phyloP scores from a whole-genome alignment of 2,797 vertebrate genomes.

The Decapterus maruadsi region DNA sequence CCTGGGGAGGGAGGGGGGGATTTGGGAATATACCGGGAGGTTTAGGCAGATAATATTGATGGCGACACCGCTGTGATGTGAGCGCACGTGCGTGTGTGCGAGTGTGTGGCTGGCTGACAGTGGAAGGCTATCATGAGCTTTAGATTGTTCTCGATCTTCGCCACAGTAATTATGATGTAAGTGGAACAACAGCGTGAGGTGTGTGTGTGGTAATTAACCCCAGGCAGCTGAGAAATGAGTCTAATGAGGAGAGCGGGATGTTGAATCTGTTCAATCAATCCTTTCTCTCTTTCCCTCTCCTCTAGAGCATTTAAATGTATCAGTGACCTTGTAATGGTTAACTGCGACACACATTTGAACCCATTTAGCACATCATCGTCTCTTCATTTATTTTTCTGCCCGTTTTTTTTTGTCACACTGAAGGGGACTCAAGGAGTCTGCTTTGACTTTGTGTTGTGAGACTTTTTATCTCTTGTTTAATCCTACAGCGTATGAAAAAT shows the following conservation, averaged over 20 bases:
- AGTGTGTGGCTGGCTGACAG: constrained; percentile 36
- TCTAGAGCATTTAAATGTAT: constrained; percentile 88
- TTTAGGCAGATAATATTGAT: constrained; percentile 73
- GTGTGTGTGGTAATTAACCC: constrained; percentile 94
- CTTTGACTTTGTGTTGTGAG: constrained; percentile 54
- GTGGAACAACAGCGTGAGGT: constrained; percentile 90
- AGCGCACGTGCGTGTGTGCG: constrained; percentile 20
- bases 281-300: constrained; percentile 81
- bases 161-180: constrained; percentile 95
- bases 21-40: constrained; percentile 61
- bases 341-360: constrained; percentile 90
- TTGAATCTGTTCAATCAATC: constrained; percentile 92
- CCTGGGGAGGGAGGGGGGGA: constrained; percentile 75
- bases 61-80: constrained; percentile 50
- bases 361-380: constrained; percentile 87
- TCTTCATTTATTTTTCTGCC: constrained; percentile 79
- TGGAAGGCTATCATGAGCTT: constrained; percentile 81
- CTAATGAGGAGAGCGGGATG: constrained; percentile 91
- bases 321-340: constrained; percentile 91
- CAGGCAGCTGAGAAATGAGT: constrained; percentile 91
- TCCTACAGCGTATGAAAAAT: constrained; percentile 34
- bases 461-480: constrained; percentile 26
- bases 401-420: constrained; percentile 62
- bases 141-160: constrained; percentile 84
- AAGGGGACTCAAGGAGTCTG: constrained; percentile 64